A percentile compares a stretch with the other conserved stretches of the same genome.
Conservation (phyloP, 2,113 vertebrate species). For the Neogale vison region DNA sequence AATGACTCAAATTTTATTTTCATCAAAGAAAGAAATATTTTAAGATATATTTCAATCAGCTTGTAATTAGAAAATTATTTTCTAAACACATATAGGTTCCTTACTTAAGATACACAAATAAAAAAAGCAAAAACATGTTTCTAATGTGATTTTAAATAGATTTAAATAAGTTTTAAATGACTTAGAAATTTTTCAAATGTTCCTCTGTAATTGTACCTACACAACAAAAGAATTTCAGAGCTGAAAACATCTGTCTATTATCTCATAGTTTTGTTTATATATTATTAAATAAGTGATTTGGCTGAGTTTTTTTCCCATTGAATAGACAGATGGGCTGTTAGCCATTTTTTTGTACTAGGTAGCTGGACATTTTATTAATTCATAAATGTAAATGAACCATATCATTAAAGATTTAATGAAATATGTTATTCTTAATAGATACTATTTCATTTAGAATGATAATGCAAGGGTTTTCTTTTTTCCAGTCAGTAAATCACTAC, state of each 20-base stretch:
- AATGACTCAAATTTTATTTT: constrained; percentile 57
- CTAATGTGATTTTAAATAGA: not conserved
- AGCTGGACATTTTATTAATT: not conserved
- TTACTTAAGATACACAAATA: not conserved
- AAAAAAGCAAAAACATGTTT: not conserved
- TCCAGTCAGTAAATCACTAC: not conserved
- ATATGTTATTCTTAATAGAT: not conserved
- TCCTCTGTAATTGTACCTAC: not conserved
- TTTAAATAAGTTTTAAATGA: constrained; percentile 24
- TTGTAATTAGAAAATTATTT: constrained; percentile 1
- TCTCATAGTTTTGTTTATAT: not conserved
- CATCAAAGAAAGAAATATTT: constrained; percentile 35
- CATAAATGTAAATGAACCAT: not conserved
- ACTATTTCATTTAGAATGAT: constrained; percentile 29
- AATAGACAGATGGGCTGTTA: not conserved
- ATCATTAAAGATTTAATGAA: not conserved
- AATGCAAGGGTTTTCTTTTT: not conserved
- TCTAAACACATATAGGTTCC: not conserved
- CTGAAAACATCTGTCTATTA: not conserved
- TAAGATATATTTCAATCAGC: constrained; percentile 17
- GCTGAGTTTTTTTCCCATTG: not conserved
- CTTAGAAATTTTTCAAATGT: not conserved
- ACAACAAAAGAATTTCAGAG: constrained; percentile 24
- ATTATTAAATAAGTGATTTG: constrained; percentile 4
- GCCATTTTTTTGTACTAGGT: not conserved